phyloP scores from a whole-genome alignment of 2,113 vertebrate genomes.

The Setophaga coronata region DNA sequence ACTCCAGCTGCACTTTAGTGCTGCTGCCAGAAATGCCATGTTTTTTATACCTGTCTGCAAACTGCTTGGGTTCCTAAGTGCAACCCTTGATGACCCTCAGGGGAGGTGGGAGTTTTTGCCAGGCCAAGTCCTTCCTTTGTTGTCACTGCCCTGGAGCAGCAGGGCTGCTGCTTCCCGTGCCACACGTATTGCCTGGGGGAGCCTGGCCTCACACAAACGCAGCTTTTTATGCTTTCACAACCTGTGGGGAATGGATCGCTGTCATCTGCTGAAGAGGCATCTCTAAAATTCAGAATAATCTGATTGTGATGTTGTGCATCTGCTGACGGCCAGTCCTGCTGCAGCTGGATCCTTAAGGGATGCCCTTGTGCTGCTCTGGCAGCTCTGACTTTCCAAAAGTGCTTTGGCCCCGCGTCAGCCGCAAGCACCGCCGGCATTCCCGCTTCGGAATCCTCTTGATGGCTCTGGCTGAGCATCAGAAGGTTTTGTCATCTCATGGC shows the following conservation, averaged over 20 bases:
- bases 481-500: not conserved
- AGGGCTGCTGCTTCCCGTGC: rapidly evolving
- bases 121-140: not conserved
- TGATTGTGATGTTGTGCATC: not conserved
- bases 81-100: not conserved
- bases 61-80: not conserved
- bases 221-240: not conserved
- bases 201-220: rapidly evolving
- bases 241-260: not conserved
- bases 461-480: not conserved
- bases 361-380: not conserved
- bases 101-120: not conserved
- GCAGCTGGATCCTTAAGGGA: not conserved
- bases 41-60: not conserved
- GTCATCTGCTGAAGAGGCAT: not conserved
- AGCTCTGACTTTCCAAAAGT: not conserved
- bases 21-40: not conserved
- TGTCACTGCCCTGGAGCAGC: not conserved
- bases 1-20: not conserved
- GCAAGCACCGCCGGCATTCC: rapidly evolving
- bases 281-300: not conserved
- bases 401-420: rapidly evolving
- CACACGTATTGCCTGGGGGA: not conserved
- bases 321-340: rapidly evolving
- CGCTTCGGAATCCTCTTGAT: rapidly evolving